Conservation (phyloP, 1,140 invertebrate genomes). For the Zaprionus gabonicus region DNA sequence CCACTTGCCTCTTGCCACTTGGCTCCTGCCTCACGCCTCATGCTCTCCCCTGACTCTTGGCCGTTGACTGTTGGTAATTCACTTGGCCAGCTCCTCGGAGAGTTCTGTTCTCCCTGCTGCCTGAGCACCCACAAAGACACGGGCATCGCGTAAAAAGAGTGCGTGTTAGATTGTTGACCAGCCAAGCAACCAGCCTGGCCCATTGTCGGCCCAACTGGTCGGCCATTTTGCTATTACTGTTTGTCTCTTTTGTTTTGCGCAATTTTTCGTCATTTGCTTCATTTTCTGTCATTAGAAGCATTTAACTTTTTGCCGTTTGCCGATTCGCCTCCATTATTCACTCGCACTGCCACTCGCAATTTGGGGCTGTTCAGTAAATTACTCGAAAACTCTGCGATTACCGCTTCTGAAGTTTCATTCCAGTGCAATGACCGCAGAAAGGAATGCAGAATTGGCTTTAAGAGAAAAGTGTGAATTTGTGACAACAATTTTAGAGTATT, state of each 20-base stretch:
- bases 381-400: not conserved
- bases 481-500: not conserved
- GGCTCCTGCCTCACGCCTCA: not conserved
- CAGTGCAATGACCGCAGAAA: not conserved
- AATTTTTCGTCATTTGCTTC: constrained; percentile 79
- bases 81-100: constrained; percentile 42
- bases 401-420: constrained; percentile 13
- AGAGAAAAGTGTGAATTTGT: not conserved
- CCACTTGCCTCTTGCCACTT: not conserved
- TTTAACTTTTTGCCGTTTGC: constrained; percentile 80
- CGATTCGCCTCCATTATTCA: constrained; percentile 77
- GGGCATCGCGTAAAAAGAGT: constrained; percentile 3
- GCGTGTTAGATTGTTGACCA: constrained; percentile 22
- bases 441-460: not conserved
- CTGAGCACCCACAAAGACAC: constrained; percentile 1
- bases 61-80: constrained; percentile 64
- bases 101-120: constrained; percentile 8
- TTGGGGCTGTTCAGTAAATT: constrained; percentile 38
- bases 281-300: constrained; percentile 80
- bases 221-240: constrained; percentile 76
- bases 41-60: not conserved
- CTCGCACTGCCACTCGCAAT: constrained; percentile 50
- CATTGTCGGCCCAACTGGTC: constrained; percentile 31
- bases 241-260: constrained; percentile 79
- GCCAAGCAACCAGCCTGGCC: not conserved